Evolutionary conservation across 2,888 invertebrate genomes (phyloP), one percentile per base, ranked within the genome.

Genomic region (Cheilosia pagana): DNA sequence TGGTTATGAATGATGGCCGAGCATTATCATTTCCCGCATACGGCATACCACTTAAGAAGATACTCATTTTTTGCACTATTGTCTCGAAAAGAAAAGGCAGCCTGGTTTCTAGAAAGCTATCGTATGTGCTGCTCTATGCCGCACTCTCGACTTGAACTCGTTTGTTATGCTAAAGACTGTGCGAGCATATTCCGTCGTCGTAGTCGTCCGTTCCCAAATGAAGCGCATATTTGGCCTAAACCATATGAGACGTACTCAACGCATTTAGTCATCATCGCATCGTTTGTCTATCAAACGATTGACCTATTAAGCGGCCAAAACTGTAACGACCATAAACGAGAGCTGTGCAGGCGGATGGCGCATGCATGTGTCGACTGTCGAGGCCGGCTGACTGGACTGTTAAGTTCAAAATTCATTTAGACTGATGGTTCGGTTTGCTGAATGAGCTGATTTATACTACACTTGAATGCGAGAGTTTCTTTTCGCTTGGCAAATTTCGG

Each of bases 301-400:
- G 83, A 70, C 78, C 78, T 55, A 78, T 70, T 67, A 74, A 83
- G 45, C 25, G 41, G 23, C 41, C 60, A 16, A 83, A 83, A 83
- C 79, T 74, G 83, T 83, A 83, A 78, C 78, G 63, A 50, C 55
- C 63, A 72, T 82, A 72, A 77, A 77, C 53, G 71, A 67, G 55
- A 77, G 71, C 72, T 77, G 72, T 77, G 65, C 72, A 59, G 19
- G 60, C 63, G 71, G 78, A 67, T 53, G 79, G 45, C 81, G 45
- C 81, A 81, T 72, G 59, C 57, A 53, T 59, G 48, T 16, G 35
- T n/a, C n/a, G n/a, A n/a, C n/a, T n/a, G n/a, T n/a, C n/a, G n/a
- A n/a, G n/a, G n/a, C 65, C 45, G 28, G 59, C 65, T 71, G 78
- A 75, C 74, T 65, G 31, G 70, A 79, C 65, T 83, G 43, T 63